Percentiles rank a stretch among this genome's conserved stretches.
phyloP scores from a whole-genome alignment of 2,113 vertebrate species.

The Ctenomys sociabilis region DNA sequence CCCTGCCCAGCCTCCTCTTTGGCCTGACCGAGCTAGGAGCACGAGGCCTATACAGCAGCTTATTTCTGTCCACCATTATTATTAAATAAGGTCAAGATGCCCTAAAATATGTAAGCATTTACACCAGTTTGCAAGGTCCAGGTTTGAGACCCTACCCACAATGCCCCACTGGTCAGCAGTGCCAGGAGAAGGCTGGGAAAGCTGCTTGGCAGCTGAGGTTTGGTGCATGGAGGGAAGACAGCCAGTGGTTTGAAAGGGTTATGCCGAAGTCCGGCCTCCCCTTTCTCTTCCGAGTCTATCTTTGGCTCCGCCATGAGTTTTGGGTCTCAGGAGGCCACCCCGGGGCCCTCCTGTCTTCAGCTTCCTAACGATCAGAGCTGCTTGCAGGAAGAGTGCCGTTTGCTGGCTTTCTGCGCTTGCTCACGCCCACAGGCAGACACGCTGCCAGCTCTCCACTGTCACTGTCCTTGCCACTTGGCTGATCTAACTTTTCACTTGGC shows the following conservation, averaged over 20 bases:
- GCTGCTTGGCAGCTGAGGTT: neutral
- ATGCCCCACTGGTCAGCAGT: neutral
- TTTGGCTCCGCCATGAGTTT: neutral
- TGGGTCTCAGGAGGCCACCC: neutral
- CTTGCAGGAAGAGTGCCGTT: neutral
- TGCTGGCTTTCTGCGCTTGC: fast-evolving
- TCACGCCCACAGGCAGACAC: neutral
- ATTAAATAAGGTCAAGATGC: neutral
- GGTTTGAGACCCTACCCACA: neutral
- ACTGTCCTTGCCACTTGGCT: too few relatives aligned
- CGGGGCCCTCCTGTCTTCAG: neutral
- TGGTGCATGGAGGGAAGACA: neutral
- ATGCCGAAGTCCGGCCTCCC: neutral
- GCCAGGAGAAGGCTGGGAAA: neutral
- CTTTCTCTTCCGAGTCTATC: neutral
- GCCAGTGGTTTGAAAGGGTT: neutral
- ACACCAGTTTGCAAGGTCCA: neutral
- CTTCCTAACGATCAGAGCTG: neutral
- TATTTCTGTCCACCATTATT: neutral
- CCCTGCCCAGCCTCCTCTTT: neutral
- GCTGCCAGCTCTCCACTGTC: neutral
- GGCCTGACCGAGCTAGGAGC: neutral
- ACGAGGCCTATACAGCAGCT: neutral
- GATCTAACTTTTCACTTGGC: neutral
- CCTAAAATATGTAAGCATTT: neutral